Base-by-base conservation (phyloP, 2,797 vertebrate genomes). In the Scolopax rusticola region DNA sequence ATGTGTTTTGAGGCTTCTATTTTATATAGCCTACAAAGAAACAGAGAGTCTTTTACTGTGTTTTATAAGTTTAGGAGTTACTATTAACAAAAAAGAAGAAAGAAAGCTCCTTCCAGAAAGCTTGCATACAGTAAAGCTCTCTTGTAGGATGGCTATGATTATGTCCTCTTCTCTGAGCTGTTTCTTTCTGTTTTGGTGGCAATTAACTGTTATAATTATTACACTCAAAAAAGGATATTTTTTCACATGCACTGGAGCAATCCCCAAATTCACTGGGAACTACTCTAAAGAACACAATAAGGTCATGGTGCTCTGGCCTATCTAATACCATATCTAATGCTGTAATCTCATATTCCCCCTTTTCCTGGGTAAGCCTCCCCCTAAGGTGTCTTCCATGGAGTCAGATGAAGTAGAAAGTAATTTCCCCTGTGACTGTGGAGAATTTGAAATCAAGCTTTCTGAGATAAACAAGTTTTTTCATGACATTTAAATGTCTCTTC, bases 281-380 rank as follows among this genome's bases (percentile, higher is more conserved):
- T 61, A 6, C 50, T 40, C 7, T 67, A 64, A 94, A 65, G 48
- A 82, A 13, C 38, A 76, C 30, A 57, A 9, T n/a, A 53, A 90
- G 67, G 83, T 88, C 65, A 50, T 65, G 56, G n/a, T 76, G 70
- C 36, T 84, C 28, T 24, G 7, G 48, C 59, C 67, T 91, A 51
- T 41, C 56, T 89, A 83, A 80, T 83, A 64, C 64, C 61, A 33
- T 92, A 91, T 56, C 89, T 92, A 93, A 93, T 84, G 47, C 25
- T 89, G 16, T 79, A 79, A 79, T 92, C 71, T 87, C 56, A 33
- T 87, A 71, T 70, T 76, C 32, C n/a, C 10, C 12, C 9, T 82
- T 92, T 70, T 16, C 70, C 64, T 67, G 16, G 77, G 53, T 43
- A 80, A 93, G 8, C 36, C 30, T 77, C 13, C 12, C 28, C 59